These are phyloP conservation scores for Listronotus bonariensis DNA, from an alignment of 1,140 invertebrate species.

Conservation along the genomic window DNA sequence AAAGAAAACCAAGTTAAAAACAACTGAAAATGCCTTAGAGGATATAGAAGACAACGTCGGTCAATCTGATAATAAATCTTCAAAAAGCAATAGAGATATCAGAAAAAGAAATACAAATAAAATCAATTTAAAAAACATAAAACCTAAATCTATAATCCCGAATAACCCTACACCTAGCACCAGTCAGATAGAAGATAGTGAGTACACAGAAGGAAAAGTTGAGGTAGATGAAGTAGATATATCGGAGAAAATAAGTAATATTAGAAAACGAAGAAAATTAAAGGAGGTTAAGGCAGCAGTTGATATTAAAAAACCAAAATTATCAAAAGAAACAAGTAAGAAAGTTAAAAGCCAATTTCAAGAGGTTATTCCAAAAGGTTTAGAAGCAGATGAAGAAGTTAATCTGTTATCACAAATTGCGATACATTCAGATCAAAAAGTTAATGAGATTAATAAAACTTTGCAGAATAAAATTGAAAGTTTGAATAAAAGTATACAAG, in stretches of 20 bases:
- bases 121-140: conserved; percentile 5
- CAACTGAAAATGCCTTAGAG: neutral
- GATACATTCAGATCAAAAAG: conserved; percentile 35
- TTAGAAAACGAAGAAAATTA: conserved; percentile 16
- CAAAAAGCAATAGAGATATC: neutral
- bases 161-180: neutral
- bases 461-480: conserved; percentile 33
- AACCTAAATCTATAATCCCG: neutral
- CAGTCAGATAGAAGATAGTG: conserved; percentile 25
- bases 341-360: neutral
- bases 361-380: conserved; percentile 17
- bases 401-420: conserved; percentile 45
- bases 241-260: conserved; percentile 24
- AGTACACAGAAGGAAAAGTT: conserved; percentile 7
- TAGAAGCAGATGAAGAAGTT: conserved; percentile 47
- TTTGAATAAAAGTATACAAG: neutral
- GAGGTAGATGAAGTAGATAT: conserved; percentile 26
- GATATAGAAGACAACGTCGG: conserved; percentile 3
- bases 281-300: conserved; percentile 15
- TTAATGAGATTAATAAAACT: conserved; percentile 42
- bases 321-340: conserved; percentile 21
- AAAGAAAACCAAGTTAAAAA: conserved; percentile 1
- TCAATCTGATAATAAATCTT: neutral
- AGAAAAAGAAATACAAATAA: neutral
- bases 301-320: conserved; percentile 14